Evolutionary conservation across 92 coral and sea anemone species (phyloP).

Genomic region (Zoanthus sansibaricus): DNA sequence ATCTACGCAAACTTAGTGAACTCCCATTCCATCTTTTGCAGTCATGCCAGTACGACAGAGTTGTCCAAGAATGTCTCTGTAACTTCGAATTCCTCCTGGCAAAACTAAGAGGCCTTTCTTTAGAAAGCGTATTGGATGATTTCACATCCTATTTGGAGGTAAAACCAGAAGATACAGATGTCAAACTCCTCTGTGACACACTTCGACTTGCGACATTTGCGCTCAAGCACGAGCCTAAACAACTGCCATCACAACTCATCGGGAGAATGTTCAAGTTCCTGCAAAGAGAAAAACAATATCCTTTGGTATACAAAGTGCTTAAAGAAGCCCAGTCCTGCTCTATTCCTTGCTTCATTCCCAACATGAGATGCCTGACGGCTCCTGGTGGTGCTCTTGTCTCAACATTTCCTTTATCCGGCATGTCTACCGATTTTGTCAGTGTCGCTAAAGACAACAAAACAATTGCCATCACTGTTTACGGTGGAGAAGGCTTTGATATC

Average conservation of each 20-base stretch:
- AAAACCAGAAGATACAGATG: slow-evolving; percentile 84
- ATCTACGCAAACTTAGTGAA: slow-evolving; percentile 90
- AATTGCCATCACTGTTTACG: slow-evolving; percentile 69
- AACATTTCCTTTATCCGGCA: slow-evolving; percentile 75
- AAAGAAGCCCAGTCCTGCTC: slow-evolving; percentile 78
- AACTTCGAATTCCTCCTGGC: slow-evolving; percentile 90
- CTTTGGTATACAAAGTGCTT: slow-evolving; percentile 79
- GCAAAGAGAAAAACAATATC: slow-evolving; percentile 74
- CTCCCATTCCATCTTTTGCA: slow-evolving; percentile 88
- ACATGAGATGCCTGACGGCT: slow-evolving; percentile 88
- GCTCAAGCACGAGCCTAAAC: slow-evolving; percentile 80
- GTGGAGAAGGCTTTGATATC: slow-evolving; percentile 77
- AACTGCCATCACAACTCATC: slow-evolving; percentile 91
- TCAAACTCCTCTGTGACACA: slow-evolving; percentile 83
- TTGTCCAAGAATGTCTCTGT: slow-evolving; percentile 85
- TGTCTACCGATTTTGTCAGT: slow-evolving; percentile 69
- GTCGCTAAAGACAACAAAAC: slow-evolving; percentile 86
- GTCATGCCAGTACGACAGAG: slow-evolving; percentile 67
- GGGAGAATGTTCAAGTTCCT: slow-evolving; percentile 93
- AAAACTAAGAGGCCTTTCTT: slow-evolving; percentile 85
- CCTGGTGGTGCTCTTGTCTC: slow-evolving; percentile 96
- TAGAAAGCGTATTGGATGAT: slow-evolving; percentile 76
- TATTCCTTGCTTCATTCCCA: slow-evolving; percentile 87
- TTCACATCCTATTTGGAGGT: slow-evolving; percentile 72
- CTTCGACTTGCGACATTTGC: slow-evolving; percentile 83